Evolutionary conservation across 1,140 invertebrate genomes (phyloP).

Genomic region (Gonioctena quinquepunctata): DNA sequence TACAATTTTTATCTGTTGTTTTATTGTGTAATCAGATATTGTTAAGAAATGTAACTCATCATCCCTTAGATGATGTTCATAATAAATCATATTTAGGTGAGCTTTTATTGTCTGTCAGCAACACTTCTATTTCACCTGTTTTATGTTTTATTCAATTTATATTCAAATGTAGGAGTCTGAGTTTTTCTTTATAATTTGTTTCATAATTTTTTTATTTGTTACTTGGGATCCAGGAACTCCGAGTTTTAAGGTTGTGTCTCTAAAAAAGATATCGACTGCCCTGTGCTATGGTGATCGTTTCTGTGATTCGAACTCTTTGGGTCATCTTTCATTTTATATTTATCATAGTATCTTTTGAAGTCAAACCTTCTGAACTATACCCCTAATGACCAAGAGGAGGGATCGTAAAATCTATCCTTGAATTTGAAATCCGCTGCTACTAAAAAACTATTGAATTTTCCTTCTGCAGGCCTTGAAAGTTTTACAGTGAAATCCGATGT

Average conservation of each 20-base stretch:
- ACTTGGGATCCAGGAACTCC: neutral
- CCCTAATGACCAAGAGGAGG: neutral
- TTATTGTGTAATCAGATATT: neutral
- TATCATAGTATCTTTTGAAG: neutral
- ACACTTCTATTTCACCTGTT: neutral
- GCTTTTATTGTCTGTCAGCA: neutral
- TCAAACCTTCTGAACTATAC: neutral
- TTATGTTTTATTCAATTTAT: neutral
- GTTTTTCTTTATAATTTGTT: too few species aligned
- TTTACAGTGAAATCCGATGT: neutral
- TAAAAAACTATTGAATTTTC: neutral
- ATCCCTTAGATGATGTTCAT: neutral
- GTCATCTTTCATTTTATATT: neutral
- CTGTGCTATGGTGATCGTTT: neutral
- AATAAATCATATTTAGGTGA: neutral
- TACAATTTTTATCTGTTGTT: neutral
- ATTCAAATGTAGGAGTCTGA: neutral
- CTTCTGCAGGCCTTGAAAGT: neutral
- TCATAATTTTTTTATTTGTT: neutral
- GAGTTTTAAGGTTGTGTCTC: neutral
- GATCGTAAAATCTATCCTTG: neutral
- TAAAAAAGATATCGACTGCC: neutral
- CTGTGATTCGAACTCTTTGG: neutral
- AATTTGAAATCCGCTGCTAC: neutral
- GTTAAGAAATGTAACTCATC: neutral